phyloP scores from a whole-genome alignment of 2,113 vertebrate species.

The Mus musculus region DNA sequence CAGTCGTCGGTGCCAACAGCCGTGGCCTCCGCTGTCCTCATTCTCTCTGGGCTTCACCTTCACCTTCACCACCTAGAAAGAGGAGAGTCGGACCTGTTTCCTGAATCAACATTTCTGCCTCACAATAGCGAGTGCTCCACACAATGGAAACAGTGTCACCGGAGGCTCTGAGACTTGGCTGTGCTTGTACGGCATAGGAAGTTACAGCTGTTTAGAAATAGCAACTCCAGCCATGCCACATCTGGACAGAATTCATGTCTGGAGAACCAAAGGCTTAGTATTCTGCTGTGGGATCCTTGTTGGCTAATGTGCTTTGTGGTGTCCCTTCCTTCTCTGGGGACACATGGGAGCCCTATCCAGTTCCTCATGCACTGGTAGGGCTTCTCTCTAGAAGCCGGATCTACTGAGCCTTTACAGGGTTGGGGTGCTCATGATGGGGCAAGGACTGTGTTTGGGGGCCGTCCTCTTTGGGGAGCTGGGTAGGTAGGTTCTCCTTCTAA shows the following conservation, averaged over 20 bases:
- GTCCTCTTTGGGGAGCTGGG: fast-evolving
- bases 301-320: not conserved
- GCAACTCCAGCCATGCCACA: fast-evolving
- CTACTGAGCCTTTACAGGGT: fast-evolving
- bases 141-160: not conserved
- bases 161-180: not conserved
- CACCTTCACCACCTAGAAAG: not conserved
- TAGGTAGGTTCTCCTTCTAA: fast-evolving
- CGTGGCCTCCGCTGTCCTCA: not conserved
- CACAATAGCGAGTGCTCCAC: not conserved
- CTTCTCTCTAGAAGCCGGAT: fast-evolving
- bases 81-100: not conserved
- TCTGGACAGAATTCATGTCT: fast-evolving
- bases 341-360: fast-evolving
- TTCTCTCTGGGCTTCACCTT: not conserved
- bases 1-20: not conserved
- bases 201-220: not conserved
- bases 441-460: not conserved
- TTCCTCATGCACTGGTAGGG: fast-evolving
- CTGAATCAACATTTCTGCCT: not conserved
- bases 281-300: not conserved
- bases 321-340: not conserved
- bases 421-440: fast-evolving
- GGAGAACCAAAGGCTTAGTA: not conserved
- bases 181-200: fast-evolving